Evolutionary conservation across 2,797 vertebrate species (phyloP), one percentile per base, ranked within the genome.

Genomic region (Anguilla anguilla): DNA sequence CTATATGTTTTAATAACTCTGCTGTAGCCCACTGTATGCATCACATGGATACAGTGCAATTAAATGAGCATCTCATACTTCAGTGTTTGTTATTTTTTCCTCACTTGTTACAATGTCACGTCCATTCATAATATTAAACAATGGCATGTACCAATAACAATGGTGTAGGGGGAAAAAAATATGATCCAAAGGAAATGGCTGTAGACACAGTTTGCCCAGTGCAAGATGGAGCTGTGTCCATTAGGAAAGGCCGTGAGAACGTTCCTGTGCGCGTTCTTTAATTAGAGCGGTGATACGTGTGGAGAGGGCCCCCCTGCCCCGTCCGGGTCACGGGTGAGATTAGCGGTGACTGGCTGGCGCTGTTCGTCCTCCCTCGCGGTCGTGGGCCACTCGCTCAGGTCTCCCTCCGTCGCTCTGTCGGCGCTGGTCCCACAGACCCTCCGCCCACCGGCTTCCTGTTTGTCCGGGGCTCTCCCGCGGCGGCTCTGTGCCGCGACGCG

Each of bases 381-480:
- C 64, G 82, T 85, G 39, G 83, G 79, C 74, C 64, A 43, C 46
- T 46, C 35, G 53, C 59, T 72, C 31, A 53, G 55, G 49, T 57
- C 57, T 55, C 81, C 39, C 39, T 84, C 53, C 79, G 22, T 82
- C 25, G 25, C 28, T 74, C n/a, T 28, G n/a, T 84, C 81, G 31
- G 19, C 0, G 9, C 64, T 25, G 84, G 31, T 86, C 59, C 86
- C 86, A 5, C 43, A 67, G 83, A 15, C 67, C 87, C 69, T 39
- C 61, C 85, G 17, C 74, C 19, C 31, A 43, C 31, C 28, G 15
- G 11, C 59, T 83, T 74, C 88, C 72, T 89, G 59, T 86, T 69
- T 87, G 43, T 74, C 69, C 89, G 82, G 84, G 79, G 25, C 49
- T 72, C 39, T 89, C 59, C 87, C 25, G 43, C 64, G 55, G 88